Evolutionary conservation across 2,113 vertebrate genomes (phyloP).

Genomic region (Lanius ludovicianus): DNA sequence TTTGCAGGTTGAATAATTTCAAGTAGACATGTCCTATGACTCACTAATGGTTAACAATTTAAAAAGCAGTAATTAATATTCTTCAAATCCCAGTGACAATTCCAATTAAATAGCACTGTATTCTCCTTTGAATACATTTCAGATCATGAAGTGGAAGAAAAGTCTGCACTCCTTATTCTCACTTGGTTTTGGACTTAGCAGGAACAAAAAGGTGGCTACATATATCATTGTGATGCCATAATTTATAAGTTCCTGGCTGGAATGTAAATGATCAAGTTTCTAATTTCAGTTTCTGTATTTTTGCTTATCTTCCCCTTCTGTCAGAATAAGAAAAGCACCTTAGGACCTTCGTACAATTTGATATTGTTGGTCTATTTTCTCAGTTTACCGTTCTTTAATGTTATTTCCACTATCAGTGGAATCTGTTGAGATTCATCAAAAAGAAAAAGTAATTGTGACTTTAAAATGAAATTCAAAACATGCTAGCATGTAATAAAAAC

Average conservation of each 20-base stretch:
- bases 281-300: neutral
- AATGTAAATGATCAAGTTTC: neutral
- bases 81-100: neutral
- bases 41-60: neutral
- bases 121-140: neutral
- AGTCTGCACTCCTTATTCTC: neutral
- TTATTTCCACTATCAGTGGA: neutral
- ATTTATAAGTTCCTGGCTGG: neutral
- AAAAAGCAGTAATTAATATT: conserved; percentile 2
- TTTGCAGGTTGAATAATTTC: neutral
- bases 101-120: neutral
- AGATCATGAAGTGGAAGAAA: neutral
- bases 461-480: neutral
- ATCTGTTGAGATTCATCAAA: neutral
- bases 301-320: neutral
- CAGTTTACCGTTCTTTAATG: neutral
- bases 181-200: neutral
- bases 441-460: neutral
- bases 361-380: neutral
- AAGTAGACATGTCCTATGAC: neutral
- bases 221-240: neutral
- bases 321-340: neutral
- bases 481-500: neutral
- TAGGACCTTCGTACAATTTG: neutral
- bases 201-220: neutral